phyloP scores from a whole-genome alignment of 2,113 vertebrate genomes.

The Triplophysa rosa region DNA sequence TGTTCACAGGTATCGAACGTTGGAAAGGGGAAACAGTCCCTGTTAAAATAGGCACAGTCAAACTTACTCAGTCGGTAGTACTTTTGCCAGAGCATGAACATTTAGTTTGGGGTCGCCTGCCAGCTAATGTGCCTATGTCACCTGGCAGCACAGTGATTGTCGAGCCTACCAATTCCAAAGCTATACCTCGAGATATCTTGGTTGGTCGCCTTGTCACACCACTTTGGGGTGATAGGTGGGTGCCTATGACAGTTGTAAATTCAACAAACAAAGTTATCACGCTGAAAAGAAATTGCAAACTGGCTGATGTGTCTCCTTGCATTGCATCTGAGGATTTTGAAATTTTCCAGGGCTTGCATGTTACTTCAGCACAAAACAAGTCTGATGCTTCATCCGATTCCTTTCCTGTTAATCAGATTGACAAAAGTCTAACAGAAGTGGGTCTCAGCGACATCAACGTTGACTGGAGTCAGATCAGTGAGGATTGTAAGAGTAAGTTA shows the following conservation, averaged over 20 bases:
- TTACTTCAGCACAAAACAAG: not conserved
- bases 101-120: not conserved
- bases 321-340: constrained; percentile 9
- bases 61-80: too few species aligned
- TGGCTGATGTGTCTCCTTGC: not conserved
- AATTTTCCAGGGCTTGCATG: not conserved
- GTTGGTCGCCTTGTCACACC: not conserved
- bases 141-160: not conserved
- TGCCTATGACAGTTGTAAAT: not conserved
- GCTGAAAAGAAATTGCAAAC: not conserved
- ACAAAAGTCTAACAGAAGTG: not conserved
- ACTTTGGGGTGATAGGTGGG: not conserved
- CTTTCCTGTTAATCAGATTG: too few species aligned
- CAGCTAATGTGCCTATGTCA: not conserved
- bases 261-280: not conserved
- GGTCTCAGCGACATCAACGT: constrained; percentile 6
- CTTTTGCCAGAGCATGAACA: constrained; percentile 13
- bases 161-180: not conserved
- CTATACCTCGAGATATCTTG: not conserved
- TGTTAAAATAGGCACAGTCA: too few species aligned
- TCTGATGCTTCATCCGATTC: too few species aligned
- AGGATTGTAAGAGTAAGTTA: not conserved
- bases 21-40: not conserved
- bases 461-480: constrained; percentile 4
- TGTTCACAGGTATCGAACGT: constrained; percentile 18